phyloP scores from a whole-genome alignment of 92 coral and sea anemone genomes.

The Isaurus tuberculatus region DNA sequence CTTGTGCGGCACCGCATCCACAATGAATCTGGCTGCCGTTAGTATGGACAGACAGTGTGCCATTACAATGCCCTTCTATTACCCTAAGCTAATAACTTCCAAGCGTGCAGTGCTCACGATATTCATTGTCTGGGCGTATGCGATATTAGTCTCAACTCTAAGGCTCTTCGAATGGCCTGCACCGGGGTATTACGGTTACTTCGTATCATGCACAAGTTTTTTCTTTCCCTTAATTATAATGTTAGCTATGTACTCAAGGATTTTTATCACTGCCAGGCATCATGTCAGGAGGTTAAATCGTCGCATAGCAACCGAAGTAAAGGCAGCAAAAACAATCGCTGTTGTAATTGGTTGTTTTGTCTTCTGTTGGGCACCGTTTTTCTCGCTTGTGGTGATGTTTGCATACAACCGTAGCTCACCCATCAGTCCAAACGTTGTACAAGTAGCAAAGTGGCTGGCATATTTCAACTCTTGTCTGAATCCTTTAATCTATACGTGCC shows the following conservation, averaged over 20 bases:
- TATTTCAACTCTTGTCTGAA: slow-evolving; percentile 80
- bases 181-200: slow-evolving; percentile 61
- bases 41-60: slow-evolving; percentile 85
- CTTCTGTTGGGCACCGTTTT: slow-evolving; percentile 83
- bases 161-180: slow-evolving; percentile 67
- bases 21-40: slow-evolving; percentile 89
- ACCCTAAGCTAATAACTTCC: slow-evolving; percentile 74
- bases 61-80: slow-evolving; percentile 77
- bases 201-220: slow-evolving; percentile 72
- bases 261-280: slow-evolving; percentile 78
- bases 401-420: slow-evolving; percentile 60
- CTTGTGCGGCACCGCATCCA: slow-evolving; percentile 85
- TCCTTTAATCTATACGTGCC: slow-evolving; percentile 78
- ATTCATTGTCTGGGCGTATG: slow-evolving; percentile 74
- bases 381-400: slow-evolving; percentile 69
- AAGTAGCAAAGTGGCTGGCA: slow-evolving; percentile 83
- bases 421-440: slow-evolving; percentile 60
- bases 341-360: slow-evolving; percentile 83
- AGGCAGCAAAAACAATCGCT: slow-evolving; percentile 89
- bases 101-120: slow-evolving; percentile 66
- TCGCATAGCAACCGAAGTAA: slow-evolving; percentile 73
- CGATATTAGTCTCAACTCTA: slow-evolving; percentile 67
- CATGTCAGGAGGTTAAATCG: slow-evolving; percentile 74
- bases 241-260: slow-evolving; percentile 79
- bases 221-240: slow-evolving; percentile 76